Evolutionary conservation across 2,113 vertebrate species (phyloP), one percentile per base, ranked within the genome.

Genomic region (Planiliza haematocheilus): DNA sequence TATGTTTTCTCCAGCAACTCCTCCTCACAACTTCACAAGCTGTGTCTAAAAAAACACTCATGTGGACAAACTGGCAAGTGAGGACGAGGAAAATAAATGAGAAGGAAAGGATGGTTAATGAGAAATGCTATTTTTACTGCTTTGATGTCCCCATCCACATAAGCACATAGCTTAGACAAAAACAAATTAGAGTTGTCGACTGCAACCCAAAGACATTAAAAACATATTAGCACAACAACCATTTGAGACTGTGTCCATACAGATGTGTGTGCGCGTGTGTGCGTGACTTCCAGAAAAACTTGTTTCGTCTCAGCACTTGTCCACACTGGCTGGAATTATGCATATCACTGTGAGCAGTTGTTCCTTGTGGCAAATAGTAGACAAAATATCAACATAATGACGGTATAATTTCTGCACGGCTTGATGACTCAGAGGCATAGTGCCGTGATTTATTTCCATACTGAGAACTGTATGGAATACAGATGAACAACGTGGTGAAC

Each of bases 121-220:
- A 93, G 93, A 93, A 94, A 89, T 86, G 89, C 91, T 94, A 94
- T 94, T 94, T 93, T 93, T 93, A 88, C 91, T 88, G 89, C 90
- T 93, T 93, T 93, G 93, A 94, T 94, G 91, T 93, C 89, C 89
- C 88, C 77, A 86, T 92, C 89, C 92, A 88, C 92, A 92, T 89
- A 93, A 92, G 91, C 92, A 87, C 91, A 93, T 88, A 89, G 92
- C 91, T 93, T 93, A 93, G 88, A 93, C 90, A 93, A 93, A 94
- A 94, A 94, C 92, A 92, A 94, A 94, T 94, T 93, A 94, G 91
- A 93, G 86, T 91, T 90, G 91, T 92, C 90, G 88, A 90, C 91
- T 89, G 87, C 86, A 90, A 92, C 92, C 91, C 83, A 89, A 90
- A 91, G 92, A 94, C 93, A 94, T 94, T 94, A 94, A 94, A 94